Evolutionary conservation across 2,888 invertebrate species (phyloP).

Genomic region (Drosophila eohydei): DNA sequence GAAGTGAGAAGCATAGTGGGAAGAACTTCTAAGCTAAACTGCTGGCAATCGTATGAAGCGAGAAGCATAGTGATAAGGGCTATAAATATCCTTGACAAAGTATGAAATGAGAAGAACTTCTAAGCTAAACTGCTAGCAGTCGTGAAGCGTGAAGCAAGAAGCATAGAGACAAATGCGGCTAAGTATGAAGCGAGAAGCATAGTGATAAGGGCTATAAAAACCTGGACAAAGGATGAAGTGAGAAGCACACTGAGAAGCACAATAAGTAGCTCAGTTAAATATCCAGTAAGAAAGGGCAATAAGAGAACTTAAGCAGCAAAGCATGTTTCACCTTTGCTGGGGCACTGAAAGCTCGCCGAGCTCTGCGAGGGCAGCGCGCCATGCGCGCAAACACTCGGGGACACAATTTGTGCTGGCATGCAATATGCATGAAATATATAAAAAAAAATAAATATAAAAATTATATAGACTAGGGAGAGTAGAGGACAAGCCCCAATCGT

Average conservation of each 20-base stretch:
- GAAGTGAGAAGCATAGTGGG: background rate
- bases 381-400: background rate
- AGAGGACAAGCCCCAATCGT: background rate
- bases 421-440: conserved; percentile 46
- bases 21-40: too few relatives aligned
- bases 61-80: background rate
- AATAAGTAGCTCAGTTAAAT: background rate
- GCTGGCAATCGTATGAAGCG: background rate
- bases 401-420: conserved; percentile 24
- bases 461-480: conserved; percentile 2
- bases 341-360: background rate
- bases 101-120: background rate
- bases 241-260: background rate
- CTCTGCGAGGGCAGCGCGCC: conserved; percentile 2
- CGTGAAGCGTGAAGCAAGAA: too few relatives aligned
- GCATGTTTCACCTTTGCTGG: background rate
- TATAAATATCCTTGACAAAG: background rate
- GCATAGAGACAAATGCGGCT: too few relatives aligned
- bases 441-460: background rate
- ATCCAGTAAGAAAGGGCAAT: background rate
- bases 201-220: background rate
- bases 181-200: background rate
- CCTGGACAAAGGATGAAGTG: background rate
- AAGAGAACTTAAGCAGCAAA: background rate
- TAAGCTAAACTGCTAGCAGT: too few relatives aligned